Evolutionary conservation across 2,888 invertebrate species (phyloP).

Genomic region (Pterostichus madidus): DNA sequence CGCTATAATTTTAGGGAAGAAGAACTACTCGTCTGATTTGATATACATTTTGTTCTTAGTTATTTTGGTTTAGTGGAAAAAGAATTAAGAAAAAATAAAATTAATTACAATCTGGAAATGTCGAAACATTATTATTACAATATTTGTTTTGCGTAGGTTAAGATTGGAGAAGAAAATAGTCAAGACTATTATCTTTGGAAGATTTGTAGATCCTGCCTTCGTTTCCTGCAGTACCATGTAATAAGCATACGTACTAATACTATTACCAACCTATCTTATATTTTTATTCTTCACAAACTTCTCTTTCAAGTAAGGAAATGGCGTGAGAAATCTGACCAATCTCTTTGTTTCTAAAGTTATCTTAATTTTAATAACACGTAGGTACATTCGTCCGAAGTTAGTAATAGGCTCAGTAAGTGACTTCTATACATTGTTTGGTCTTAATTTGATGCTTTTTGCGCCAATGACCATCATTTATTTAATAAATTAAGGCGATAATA

Average conservation of each 20-base stretch:
- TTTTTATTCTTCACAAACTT: slow-evolving; percentile 17
- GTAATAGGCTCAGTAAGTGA: slow-evolving; percentile 13
- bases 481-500: slow-evolving; percentile 32
- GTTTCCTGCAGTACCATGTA: too few relatives aligned
- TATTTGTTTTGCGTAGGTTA: too few relatives aligned
- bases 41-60: too few relatives aligned
- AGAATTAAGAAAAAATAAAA: too few relatives aligned
- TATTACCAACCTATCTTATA: slow-evolving; percentile 5
- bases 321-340: slow-evolving; percentile 43
- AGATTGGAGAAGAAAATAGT: too few relatives aligned
- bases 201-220: too few relatives aligned
- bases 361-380: slow-evolving; percentile 31
- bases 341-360: slow-evolving; percentile 33
- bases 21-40: too few relatives aligned
- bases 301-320: not conserved
- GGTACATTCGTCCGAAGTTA: not conserved
- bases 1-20: too few relatives aligned
- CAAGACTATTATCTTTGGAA: too few relatives aligned
- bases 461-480: slow-evolving; percentile 12
- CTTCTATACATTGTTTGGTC: slow-evolving; percentile 2
- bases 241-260: not conserved
- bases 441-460: slow-evolving; percentile 37
- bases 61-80: too few relatives aligned
- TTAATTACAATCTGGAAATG: too few relatives aligned
- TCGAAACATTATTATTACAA: too few relatives aligned